Conservation (phyloP, 2,113 vertebrate genomes). For the Sitta europaea region DNA sequence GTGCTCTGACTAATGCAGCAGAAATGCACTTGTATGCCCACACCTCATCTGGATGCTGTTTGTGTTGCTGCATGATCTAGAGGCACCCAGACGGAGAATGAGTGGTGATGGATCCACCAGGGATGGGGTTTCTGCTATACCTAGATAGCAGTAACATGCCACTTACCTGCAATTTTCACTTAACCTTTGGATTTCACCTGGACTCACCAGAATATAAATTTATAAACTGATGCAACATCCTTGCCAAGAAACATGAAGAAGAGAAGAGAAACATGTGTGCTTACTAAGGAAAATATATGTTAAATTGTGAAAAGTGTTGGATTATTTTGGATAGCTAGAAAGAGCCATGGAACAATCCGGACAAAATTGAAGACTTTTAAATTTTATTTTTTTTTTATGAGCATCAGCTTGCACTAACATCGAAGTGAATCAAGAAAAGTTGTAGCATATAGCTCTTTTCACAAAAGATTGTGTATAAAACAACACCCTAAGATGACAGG, state of each 20-base stretch:
- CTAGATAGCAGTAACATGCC: not conserved
- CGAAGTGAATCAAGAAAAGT: not conserved
- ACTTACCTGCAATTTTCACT: not conserved
- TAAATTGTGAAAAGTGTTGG: not conserved
- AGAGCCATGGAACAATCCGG: not conserved
- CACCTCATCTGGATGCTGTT: not conserved
- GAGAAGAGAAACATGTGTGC: not conserved
- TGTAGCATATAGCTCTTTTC: not conserved
- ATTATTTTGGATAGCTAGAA: not conserved
- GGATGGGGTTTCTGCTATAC: not conserved
- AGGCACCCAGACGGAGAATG: not conserved
- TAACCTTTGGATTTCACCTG: not conserved
- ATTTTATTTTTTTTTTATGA: not conserved
- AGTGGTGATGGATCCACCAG: not conserved
- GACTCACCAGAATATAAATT: not conserved
- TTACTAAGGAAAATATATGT: not conserved
- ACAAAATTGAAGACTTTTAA: not conserved
- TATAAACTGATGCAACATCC: not conserved
- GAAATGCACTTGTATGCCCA: not conserved
- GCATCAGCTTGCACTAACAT: not conserved
- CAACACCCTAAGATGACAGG: not conserved
- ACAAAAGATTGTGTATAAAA: not conserved
- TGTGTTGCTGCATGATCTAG: not conserved
- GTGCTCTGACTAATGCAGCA: conserved; percentile 10
- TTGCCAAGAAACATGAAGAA: not conserved